These are phyloP conservation scores for Enteromius thamalakanensis DNA, from an alignment of 2,797 vertebrate species.

Conservation along the genomic window DNA sequence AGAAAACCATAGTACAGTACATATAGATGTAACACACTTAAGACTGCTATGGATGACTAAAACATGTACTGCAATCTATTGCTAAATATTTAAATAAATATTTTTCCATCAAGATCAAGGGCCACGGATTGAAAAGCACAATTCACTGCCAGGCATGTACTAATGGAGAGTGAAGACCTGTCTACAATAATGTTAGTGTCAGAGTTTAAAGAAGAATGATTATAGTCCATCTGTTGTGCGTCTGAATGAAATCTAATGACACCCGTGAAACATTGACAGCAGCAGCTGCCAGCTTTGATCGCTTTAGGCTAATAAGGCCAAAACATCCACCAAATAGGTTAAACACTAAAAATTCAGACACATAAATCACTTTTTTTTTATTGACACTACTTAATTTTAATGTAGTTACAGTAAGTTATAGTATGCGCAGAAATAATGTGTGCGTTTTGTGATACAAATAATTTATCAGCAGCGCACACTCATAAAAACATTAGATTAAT, in stretches of 20 bases:
- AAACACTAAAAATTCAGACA: neutral
- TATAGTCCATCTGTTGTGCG: conserved; percentile 58
- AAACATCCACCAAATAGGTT: neutral
- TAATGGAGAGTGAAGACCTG: conserved; percentile 33
- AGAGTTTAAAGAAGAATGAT: conserved; percentile 46
- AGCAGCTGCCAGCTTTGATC: conserved; percentile 43
- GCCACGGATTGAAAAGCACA: neutral
- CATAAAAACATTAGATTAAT: neutral
- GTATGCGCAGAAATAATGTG: neutral
- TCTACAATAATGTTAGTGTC: conserved; percentile 39
- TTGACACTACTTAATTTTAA: neutral
- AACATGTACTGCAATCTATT: neutral
- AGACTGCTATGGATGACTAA: neutral
- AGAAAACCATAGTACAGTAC: neutral
- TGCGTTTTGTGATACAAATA: neutral
- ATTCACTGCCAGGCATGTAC: neutral
- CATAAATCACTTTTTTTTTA: neutral
- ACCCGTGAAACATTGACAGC: conserved; percentile 40
- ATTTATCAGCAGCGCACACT: neutral
- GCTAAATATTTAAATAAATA: neutral
- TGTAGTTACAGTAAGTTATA: neutral
- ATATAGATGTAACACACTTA: neutral
- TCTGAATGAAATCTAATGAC: conserved; percentile 52
- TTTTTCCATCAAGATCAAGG: neutral
- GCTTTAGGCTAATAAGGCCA: conserved; percentile 20